Conservation (phyloP, 2,797 vertebrate species). For the Falco columbarius region DNA sequence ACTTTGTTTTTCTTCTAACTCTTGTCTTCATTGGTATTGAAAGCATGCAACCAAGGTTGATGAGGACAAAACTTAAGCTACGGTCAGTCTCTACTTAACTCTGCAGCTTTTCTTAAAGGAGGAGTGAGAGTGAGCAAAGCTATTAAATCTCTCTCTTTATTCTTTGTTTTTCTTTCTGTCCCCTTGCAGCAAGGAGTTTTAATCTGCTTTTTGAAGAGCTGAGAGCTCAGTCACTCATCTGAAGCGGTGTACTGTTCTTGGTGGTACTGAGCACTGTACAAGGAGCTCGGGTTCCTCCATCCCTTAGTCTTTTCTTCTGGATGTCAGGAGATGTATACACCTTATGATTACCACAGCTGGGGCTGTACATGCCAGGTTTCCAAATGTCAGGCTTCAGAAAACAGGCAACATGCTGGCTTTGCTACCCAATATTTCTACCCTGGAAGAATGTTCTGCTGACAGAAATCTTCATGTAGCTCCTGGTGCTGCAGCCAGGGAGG, state of each 20-base stretch:
- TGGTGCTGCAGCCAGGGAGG: not conserved
- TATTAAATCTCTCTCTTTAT: not conserved
- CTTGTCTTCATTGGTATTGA: not conserved
- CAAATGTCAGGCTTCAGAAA: not conserved
- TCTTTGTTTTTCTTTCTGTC: not conserved
- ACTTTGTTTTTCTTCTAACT: conserved; percentile 17
- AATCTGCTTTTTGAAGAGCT: not conserved
- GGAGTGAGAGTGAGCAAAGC: not conserved
- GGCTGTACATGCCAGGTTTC: not conserved
- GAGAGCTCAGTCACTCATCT: not conserved
- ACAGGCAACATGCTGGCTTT: not conserved
- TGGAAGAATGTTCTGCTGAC: not conserved
- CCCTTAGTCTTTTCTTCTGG: not conserved
- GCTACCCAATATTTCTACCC: not conserved
- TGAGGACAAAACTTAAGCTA: not conserved
- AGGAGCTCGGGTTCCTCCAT: not conserved
- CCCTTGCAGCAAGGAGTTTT: not conserved
- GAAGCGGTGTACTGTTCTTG: not conserved
- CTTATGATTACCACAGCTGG: rapidly evolving
- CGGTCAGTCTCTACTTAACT: not conserved
- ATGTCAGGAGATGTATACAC: not conserved
- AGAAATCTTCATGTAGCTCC: not conserved
- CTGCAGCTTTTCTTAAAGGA: not conserved
- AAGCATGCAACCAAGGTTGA: not conserved
- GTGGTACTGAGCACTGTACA: not conserved